These are phyloP conservation scores for Linnaemya tessellans DNA, from an alignment of 2,888 invertebrate genomes.

Conservation along the genomic window DNA sequence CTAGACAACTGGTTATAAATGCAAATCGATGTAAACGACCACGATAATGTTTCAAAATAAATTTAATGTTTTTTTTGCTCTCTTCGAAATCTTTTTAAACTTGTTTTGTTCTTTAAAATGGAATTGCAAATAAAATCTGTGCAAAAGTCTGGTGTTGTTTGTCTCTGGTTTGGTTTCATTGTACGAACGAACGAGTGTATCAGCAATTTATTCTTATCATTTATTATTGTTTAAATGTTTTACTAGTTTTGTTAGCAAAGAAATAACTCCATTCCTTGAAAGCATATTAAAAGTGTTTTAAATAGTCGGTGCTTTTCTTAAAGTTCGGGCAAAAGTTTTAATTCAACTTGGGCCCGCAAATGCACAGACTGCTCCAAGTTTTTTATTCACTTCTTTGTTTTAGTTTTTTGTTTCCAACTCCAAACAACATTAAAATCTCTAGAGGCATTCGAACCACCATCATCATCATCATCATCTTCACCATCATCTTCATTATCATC, in stretches of 20 bases:
- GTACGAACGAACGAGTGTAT: conserved; percentile 1
- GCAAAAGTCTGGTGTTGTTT: conserved; percentile 35
- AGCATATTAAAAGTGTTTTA: conserved; percentile 15
- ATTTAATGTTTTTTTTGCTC: not conserved
- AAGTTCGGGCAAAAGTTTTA: conserved; percentile 67
- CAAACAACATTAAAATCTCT: conserved; percentile 47
- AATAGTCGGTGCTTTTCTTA: not conserved
- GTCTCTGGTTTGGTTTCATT: conserved; percentile 8
- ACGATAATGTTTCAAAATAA: conserved; percentile 34
- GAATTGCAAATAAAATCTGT: conserved; percentile 48
- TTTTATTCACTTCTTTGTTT: conserved; percentile 42
- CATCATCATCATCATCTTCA: conserved; percentile 9
- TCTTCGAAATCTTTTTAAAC: not conserved
- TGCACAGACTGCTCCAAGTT: conserved; percentile 66
- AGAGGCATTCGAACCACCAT: conserved; percentile 44
- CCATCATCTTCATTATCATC: conserved; percentile 22
- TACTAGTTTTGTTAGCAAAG: conserved; percentile 53
- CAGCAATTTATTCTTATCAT: conserved; percentile 58
- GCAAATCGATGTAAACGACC: conserved; percentile 56
- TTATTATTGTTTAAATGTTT: conserved; percentile 72
- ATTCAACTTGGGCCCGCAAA: conserved; percentile 68
- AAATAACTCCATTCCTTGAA: conserved; percentile 16
- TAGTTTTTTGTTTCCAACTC: conserved; percentile 15
- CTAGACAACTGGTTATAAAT: conserved; percentile 62
- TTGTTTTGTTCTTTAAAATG: conserved; percentile 20